A percentile compares a stretch with the other conserved stretches of the same genome.
Evolutionary conservation across 2,888 invertebrate genomes (phyloP).

Genomic region (Polyploca ridens): DNA sequence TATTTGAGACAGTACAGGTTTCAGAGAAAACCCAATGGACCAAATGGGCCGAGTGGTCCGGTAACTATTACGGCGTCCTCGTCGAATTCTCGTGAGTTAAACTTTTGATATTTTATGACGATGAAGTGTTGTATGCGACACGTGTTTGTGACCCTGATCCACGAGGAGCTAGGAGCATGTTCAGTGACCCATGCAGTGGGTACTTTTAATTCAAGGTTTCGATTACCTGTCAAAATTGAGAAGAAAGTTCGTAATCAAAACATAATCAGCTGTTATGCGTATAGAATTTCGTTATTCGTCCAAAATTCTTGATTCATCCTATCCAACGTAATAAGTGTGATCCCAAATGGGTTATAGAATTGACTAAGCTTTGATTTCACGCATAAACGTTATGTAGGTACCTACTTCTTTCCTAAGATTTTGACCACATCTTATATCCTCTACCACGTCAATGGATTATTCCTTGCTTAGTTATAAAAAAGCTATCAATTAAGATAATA

Average conservation of each 20-base stretch:
- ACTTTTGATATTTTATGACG: conserved; percentile 18
- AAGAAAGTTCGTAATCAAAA: neutral
- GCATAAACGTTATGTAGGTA: neutral
- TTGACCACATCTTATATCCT: no score
- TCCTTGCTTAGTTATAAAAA: no score
- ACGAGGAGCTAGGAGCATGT: conserved; percentile 46
- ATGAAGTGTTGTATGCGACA: conserved; percentile 31
- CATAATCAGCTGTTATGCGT: conserved; percentile 12
- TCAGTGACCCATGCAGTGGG: conserved; percentile 38
- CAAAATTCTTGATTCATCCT: neutral
- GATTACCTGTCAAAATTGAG: neutral
- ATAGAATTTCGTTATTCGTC: conserved; percentile 3
- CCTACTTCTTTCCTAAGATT: no score
- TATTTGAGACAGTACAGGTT: conserved; percentile 88
- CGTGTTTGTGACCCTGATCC: conserved; percentile 46
- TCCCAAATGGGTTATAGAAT: neutral
- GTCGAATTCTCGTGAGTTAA: conserved; percentile 72
- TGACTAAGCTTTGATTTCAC: neutral
- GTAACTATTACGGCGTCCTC: conserved; percentile 64
- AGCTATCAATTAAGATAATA: no score
- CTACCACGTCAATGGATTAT: no score
- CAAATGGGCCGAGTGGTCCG: conserved; percentile 62
- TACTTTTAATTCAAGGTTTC: conserved; percentile 11
- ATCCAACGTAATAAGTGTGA: neutral
- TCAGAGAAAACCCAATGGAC: conserved; percentile 84